Percentiles rank a stretch among this genome's conserved stretches.
Conservation (phyloP, 2,113 vertebrate genomes). For the Gymnogyps californianus region DNA sequence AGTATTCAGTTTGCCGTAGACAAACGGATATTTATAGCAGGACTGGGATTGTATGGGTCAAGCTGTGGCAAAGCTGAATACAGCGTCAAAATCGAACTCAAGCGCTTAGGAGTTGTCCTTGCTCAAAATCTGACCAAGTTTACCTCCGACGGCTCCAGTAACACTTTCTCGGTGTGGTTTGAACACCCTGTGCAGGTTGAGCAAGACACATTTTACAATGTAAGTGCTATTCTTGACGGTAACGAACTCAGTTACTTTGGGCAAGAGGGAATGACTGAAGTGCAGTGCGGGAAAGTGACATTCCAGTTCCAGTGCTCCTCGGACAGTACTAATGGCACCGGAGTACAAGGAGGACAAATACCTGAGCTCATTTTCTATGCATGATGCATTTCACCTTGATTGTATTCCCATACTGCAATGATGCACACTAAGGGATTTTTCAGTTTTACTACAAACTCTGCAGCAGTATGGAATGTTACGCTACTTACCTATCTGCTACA, state of each 20-base stretch:
- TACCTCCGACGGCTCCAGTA: constrained; percentile 91
- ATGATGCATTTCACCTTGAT: constrained; percentile 72
- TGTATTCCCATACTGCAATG: constrained; percentile 67
- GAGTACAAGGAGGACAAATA: constrained; percentile 98
- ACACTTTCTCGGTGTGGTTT: constrained; percentile 91
- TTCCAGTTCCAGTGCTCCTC: constrained; percentile 99
- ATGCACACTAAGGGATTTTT: constrained; percentile 72
- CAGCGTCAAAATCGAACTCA: constrained; percentile 90
- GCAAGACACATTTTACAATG: constrained; percentile 93
- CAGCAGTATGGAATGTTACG: constrained; percentile 58
- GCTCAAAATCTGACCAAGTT: constrained; percentile 90
- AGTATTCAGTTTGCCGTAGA: constrained; percentile 98
- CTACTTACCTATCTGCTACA: constrained; percentile 64
- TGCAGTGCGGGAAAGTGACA: constrained; percentile 92
- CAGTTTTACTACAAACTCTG: constrained; percentile 54
- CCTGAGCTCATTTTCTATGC: constrained; percentile 97
- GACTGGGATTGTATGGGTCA: constrained; percentile 91
- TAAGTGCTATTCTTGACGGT: constrained; percentile 91
- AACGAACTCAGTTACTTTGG: constrained; percentile 97
- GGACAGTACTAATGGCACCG: constrained; percentile 96
- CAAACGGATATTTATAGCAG: constrained; percentile 90
- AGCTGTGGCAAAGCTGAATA: constrained; percentile 92
- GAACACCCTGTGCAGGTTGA: constrained; percentile 96
- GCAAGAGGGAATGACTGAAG: constrained; percentile 97
- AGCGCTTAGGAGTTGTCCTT: constrained; percentile 85